phyloP scores from a whole-genome alignment of 2,113 vertebrate species.

The Prolemur simus region DNA sequence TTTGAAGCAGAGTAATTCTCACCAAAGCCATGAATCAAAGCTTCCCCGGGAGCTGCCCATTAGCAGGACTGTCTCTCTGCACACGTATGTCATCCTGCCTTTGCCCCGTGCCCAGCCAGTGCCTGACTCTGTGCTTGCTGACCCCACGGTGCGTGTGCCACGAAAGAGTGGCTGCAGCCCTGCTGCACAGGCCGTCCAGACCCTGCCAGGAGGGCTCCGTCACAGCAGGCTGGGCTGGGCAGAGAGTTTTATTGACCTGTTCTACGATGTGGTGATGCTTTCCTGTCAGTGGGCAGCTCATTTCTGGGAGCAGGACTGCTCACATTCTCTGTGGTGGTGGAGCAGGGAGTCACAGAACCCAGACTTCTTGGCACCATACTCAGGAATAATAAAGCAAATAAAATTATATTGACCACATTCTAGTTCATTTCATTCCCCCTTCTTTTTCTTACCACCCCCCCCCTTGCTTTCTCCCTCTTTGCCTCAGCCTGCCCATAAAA shows the following conservation, averaged over 20 bases:
- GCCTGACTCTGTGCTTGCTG: background rate
- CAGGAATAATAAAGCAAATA: constrained; percentile 77
- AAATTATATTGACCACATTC: constrained; percentile 66
- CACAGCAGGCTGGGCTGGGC: constrained; percentile 19
- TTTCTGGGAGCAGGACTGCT: constrained; percentile 63
- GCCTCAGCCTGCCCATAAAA: constrained; percentile 48
- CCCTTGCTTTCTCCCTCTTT: constrained; percentile 13
- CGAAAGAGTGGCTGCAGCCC: constrained; percentile 35
- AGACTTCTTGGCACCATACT: constrained; percentile 55
- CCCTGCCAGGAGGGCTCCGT: constrained; percentile 35
- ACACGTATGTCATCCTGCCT: background rate
- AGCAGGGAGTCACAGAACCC: constrained; percentile 65
- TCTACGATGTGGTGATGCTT: constrained; percentile 12
- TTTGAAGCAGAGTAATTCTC: background rate
- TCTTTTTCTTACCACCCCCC: background rate
- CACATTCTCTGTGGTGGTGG: constrained; percentile 49
- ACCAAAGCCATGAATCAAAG: constrained; percentile 7
- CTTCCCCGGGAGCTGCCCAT: background rate
- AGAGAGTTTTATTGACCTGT: constrained; percentile 51
- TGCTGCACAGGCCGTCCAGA: background rate
- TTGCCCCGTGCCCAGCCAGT: background rate
- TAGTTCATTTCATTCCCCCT: constrained; percentile 59
- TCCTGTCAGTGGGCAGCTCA: background rate
- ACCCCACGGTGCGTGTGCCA: background rate
- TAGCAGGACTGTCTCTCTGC: background rate